Percentiles rank a stretch among this genome's conserved stretches.
These are phyloP conservation scores for Mimumesa dahlbomi DNA, from an alignment of 2,888 invertebrate species.

Conservation along the genomic window DNA sequence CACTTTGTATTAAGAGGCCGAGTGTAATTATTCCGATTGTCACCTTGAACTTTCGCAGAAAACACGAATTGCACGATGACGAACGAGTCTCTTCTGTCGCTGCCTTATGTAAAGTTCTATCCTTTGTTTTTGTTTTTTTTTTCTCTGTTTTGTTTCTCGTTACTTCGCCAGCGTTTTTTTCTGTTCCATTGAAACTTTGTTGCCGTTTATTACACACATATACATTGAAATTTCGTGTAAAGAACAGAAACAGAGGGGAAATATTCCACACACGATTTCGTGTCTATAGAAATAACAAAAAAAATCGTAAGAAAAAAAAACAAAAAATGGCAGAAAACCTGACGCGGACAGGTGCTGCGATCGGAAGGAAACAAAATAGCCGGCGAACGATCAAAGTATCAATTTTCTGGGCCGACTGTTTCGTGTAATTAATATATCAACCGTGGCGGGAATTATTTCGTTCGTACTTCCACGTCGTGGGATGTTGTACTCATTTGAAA, in stretches of 20 bases:
- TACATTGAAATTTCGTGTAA: background rate
- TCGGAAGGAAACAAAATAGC: background rate
- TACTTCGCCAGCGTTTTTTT: too few species aligned
- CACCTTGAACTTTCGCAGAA: constrained; percentile 27
- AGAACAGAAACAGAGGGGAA: background rate
- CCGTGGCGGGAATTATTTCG: constrained; percentile 47
- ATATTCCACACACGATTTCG: background rate
- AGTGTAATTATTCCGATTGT: background rate
- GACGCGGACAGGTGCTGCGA: constrained; percentile 48
- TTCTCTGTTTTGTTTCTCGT: background rate
- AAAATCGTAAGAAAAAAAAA: too few species aligned
- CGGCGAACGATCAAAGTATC: constrained; percentile 52
- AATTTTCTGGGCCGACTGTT: constrained; percentile 69
- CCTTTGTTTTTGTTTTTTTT: background rate
- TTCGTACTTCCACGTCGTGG: constrained; percentile 29
- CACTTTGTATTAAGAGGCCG: constrained; percentile 15
- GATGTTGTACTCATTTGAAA: constrained; percentile 24
- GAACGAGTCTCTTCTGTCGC: background rate
- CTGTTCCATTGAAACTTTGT: too few species aligned
- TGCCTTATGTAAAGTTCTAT: background rate
- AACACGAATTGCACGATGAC: background rate
- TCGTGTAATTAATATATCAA: constrained; percentile 71
- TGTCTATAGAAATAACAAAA: background rate
- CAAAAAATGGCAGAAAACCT: constrained; percentile 7
- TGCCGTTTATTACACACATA: too few species aligned